phyloP scores from a whole-genome alignment of 1,140 invertebrate species.

The Philopotamus ludificatus region DNA sequence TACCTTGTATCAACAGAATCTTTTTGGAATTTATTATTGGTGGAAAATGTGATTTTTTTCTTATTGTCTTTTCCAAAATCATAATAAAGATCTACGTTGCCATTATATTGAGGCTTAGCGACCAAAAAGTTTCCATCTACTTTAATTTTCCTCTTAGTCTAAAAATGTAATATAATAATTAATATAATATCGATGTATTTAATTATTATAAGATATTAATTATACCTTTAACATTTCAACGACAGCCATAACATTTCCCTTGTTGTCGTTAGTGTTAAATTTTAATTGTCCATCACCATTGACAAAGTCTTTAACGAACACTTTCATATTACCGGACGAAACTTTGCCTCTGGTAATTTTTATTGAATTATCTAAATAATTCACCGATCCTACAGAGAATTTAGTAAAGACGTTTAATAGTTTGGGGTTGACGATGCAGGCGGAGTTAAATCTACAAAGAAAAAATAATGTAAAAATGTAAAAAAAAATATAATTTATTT shows the following conservation, averaged over 20 bases:
- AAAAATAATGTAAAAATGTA: neutral
- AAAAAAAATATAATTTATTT: neutral
- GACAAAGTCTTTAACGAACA: slow-evolving; percentile 58
- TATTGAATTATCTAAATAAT: slow-evolving; percentile 57
- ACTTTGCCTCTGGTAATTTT: slow-evolving; percentile 50
- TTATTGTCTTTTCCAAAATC: slow-evolving; percentile 69
- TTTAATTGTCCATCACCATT: slow-evolving; percentile 59
- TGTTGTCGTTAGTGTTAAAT: slow-evolving; percentile 56
- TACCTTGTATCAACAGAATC: slow-evolving; percentile 64
- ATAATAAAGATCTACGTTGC: slow-evolving; percentile 61
- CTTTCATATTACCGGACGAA: slow-evolving; percentile 53
- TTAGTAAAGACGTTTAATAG: slow-evolving; percentile 57
- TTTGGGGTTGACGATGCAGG: slow-evolving; percentile 52
- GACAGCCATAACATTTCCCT: slow-evolving; percentile 57
- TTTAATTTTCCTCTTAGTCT: slow-evolving; percentile 62
- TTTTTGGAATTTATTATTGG: slow-evolving; percentile 59
- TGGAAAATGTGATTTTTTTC: slow-evolving; percentile 64
- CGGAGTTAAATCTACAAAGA: slow-evolving; percentile 56
- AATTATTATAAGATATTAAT: slow-evolving; percentile 45
- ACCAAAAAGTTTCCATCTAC: slow-evolving; percentile 60
- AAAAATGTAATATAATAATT: slow-evolving; percentile 23
- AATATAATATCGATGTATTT: slow-evolving; percentile 42
- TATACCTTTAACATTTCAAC: slow-evolving; percentile 54
- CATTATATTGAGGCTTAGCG: slow-evolving; percentile 57
- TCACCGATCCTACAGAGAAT: slow-evolving; percentile 52